Percentiles rank a stretch among this genome's conserved stretches.
Conservation (phyloP, 2,113 vertebrate genomes). For the Accipiter cooperii region DNA sequence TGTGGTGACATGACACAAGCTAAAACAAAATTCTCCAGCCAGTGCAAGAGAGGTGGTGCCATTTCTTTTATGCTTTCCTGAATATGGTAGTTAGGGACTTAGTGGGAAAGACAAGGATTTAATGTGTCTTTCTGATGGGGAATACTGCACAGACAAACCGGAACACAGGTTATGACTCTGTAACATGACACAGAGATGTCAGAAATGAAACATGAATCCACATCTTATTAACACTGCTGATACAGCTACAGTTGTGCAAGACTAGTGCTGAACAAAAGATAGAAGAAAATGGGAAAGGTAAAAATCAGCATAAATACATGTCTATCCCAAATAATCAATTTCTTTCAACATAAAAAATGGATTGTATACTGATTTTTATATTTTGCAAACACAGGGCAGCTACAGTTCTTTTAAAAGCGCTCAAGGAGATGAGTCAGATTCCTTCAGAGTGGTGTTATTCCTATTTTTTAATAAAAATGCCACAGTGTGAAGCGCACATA, state of each 20-base stretch:
- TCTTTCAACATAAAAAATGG: not conserved
- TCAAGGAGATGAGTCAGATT: constrained; percentile 2
- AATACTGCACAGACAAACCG: not conserved
- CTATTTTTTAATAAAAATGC: constrained; percentile 28
- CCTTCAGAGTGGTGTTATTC: not conserved
- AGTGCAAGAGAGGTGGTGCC: not conserved
- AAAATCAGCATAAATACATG: not conserved
- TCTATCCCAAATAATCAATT: not conserved
- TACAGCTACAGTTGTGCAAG: not conserved
- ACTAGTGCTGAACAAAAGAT: not conserved
- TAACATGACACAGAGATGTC: not conserved
- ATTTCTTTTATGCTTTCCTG: not conserved
- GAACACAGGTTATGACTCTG: not conserved
- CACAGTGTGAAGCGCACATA: not conserved
- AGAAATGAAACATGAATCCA: not conserved
- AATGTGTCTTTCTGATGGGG: not conserved
- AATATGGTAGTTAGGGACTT: not conserved
- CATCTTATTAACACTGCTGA: not conserved
- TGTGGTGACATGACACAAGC: not conserved
- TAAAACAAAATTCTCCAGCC: not conserved
- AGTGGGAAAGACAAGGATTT: not conserved
- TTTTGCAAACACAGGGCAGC: not conserved
- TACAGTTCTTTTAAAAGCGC: not conserved
- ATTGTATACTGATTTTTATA: not conserved
- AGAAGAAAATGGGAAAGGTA: not conserved